A percentile compares a stretch with the other conserved stretches of the same genome.
Evolutionary conservation across 2,113 vertebrate genomes (phyloP).

Genomic region (Chlamydotis undulata): DNA sequence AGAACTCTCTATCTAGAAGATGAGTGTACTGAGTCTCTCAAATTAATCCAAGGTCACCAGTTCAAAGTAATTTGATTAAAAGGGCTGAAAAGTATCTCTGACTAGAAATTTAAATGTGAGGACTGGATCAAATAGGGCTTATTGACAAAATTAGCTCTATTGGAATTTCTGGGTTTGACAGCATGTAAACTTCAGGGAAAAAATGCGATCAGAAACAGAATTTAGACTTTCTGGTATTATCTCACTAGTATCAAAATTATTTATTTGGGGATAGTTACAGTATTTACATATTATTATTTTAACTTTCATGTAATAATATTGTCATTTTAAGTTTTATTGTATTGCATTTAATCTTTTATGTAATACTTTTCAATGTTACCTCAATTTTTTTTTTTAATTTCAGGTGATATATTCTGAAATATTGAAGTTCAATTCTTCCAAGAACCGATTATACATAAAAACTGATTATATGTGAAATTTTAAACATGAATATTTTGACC

Average conservation of each 20-base stretch:
- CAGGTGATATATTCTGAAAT: neutral
- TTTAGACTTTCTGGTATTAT: neutral
- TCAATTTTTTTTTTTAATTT: neutral
- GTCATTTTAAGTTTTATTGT: neutral
- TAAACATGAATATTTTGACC: neutral
- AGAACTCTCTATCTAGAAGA: neutral
- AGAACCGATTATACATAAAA: neutral
- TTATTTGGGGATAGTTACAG: neutral
- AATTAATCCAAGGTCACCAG: neutral
- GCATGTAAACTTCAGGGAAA: fast-evolving
- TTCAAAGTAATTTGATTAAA: neutral
- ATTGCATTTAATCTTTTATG: neutral
- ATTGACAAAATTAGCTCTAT: neutral
- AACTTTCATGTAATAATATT: neutral
- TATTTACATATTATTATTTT: neutral
- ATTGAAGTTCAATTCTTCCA: neutral
- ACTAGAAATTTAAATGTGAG: neutral
- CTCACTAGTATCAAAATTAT: neutral
- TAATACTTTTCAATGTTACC: neutral
- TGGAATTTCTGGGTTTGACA: neutral
- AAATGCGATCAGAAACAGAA: neutral
- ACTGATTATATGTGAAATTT: neutral
- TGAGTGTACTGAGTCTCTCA: neutral
- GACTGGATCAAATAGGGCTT: neutral
- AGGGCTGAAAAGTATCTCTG: neutral